Evolutionary conservation across 2,113 vertebrate genomes (phyloP).

Genomic region (Rallus limicola): DNA sequence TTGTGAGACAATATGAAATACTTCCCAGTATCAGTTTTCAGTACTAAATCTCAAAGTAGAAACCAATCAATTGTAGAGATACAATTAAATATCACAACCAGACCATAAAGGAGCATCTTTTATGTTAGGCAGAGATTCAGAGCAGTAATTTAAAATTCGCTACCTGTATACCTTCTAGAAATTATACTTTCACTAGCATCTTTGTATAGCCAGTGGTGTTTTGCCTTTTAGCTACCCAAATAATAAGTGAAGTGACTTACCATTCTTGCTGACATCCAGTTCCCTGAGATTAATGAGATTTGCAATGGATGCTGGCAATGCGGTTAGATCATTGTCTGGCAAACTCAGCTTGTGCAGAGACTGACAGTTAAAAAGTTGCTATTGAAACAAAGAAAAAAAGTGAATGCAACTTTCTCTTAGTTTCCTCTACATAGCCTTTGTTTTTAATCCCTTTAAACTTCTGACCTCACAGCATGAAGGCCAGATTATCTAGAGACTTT

Average conservation of each 20-base stretch:
- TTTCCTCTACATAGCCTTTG: neutral
- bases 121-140: neutral
- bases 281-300: slow-evolving; percentile 99
- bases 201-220: neutral
- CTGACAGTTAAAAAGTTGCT: slow-evolving; percentile 99
- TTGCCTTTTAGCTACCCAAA: neutral
- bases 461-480: neutral
- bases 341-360: slow-evolving; percentile 95
- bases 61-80: neutral
- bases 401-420: slow-evolving; percentile 3
- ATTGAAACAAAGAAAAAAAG: slow-evolving; percentile 64
- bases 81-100: neutral
- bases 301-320: slow-evolving; percentile 93
- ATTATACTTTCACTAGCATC: neutral
- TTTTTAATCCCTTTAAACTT: neutral
- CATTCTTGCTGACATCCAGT: slow-evolving; percentile 99
- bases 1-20: neutral
- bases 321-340: slow-evolving; percentile 96
- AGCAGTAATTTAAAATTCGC: neutral
- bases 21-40: neutral
- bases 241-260: slow-evolving; percentile 80
- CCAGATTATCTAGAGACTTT: neutral
- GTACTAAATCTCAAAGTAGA: neutral
- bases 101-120: neutral
- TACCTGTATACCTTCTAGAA: neutral